Conservation (phyloP, 2,113 vertebrate species). For the Cheilinus undulatus region DNA sequence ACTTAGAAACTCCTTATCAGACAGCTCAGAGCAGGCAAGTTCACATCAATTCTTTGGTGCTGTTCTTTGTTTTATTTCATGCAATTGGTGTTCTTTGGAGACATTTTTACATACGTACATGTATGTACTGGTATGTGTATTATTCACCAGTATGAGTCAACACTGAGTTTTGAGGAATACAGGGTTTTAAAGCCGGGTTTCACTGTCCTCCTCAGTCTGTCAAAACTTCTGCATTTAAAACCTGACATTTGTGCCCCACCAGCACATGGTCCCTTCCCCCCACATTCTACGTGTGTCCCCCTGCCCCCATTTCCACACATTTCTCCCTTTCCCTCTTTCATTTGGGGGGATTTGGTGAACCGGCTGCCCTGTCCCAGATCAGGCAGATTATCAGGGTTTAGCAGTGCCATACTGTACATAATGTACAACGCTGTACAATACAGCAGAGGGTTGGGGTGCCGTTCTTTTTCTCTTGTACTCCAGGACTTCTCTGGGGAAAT, state of each 20-base stretch:
- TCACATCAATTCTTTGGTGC: fast-evolving
- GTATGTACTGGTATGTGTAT: background rate
- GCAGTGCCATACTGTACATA: constrained; percentile 42
- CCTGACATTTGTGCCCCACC: constrained; percentile 27
- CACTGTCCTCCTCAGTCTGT: background rate
- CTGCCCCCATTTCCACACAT: constrained; percentile 61
- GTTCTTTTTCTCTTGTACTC: background rate
- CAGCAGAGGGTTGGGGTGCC: background rate
- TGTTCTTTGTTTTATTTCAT: constrained; percentile 1
- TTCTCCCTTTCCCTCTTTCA: constrained; percentile 41
- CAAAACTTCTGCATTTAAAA: constrained; percentile 39
- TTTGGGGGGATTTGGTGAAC: constrained; percentile 39
- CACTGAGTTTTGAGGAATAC: background rate
- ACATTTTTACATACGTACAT: background rate
- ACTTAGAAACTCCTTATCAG: constrained; percentile 86
- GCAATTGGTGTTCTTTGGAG: background rate
- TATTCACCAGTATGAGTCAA: background rate
- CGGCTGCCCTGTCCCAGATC: constrained; percentile 63
- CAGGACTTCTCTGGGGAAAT: constrained; percentile 1
- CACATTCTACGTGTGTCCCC: constrained; percentile 42
- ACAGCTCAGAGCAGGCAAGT: constrained; percentile 87
- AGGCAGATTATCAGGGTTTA: constrained; percentile 72
- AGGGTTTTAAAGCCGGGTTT: fast-evolving
- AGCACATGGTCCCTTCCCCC: constrained; percentile 54
- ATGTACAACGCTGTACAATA: constrained; percentile 21